Conservation (phyloP, 23 tunicate genomes). For the Styela plicata region DNA sequence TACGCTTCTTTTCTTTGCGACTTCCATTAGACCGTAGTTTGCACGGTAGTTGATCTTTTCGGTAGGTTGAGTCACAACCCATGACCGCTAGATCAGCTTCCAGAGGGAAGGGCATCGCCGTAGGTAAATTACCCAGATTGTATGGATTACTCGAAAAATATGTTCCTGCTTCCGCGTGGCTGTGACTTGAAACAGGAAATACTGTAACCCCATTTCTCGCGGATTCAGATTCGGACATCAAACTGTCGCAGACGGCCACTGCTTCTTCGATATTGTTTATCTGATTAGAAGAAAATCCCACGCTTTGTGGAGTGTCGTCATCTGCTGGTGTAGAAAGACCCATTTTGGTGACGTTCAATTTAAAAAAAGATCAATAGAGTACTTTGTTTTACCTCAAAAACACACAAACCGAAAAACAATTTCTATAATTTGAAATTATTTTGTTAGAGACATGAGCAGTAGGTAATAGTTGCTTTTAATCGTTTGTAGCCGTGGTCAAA, state of each 20-base stretch:
- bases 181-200: not conserved
- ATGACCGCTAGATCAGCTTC: not conserved
- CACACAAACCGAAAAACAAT: too few species aligned
- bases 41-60: not conserved
- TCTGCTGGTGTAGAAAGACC: not conserved
- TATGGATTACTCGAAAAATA: not conserved
- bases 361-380: too few species aligned
- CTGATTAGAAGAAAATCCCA: not conserved
- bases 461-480: too few species aligned
- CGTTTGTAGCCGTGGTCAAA: too few species aligned
- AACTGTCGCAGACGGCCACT: not conserved
- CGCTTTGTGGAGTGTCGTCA: not conserved
- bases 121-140: not conserved
- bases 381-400: too few species aligned
- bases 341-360: not conserved
- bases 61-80: not conserved
- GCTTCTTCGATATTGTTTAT: not conserved
- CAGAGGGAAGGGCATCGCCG: not conserved
- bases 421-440: too few species aligned
- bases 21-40: slow-evolving; percentile 20
- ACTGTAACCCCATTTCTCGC: not conserved
- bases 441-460: too few species aligned
- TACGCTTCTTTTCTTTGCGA: slow-evolving; percentile 83
- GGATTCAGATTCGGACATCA: not conserved
- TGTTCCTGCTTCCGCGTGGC: not conserved